A percentile compares a stretch with the other conserved stretches of the same genome.
Evolutionary conservation across 1,140 invertebrate species (phyloP).

Genomic region (Leptinotarsa defecta): DNA sequence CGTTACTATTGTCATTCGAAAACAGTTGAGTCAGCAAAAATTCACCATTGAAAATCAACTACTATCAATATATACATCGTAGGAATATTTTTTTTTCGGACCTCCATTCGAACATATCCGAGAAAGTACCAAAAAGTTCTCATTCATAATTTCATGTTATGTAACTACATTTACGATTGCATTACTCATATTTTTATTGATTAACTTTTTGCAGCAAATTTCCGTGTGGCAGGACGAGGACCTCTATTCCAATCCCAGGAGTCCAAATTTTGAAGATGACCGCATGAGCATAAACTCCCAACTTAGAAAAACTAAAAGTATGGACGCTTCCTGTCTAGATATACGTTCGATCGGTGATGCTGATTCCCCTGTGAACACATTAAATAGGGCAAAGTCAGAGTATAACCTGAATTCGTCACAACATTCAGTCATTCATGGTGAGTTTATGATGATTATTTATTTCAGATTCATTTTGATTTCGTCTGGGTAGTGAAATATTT

Average conservation of each 20-base stretch:
- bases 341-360: conserved; percentile 72
- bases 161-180: too few species aligned
- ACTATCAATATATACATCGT: too few species aligned
- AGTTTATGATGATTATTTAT: neutral
- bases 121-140: too few species aligned
- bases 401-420: conserved; percentile 77
- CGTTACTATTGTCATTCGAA: too few species aligned
- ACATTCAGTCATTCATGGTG: conserved; percentile 62
- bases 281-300: conserved; percentile 70
- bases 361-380: conserved; percentile 61
- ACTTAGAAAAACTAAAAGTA: conserved; percentile 82
- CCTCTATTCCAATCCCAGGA: conserved; percentile 68
- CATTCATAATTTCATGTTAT: too few species aligned
- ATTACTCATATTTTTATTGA: too few species aligned
- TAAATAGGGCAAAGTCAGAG: conserved; percentile 84
- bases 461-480: too few species aligned
- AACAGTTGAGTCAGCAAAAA: too few species aligned
- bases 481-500: too few species aligned
- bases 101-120: too few species aligned
- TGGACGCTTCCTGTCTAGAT: conserved; percentile 85
- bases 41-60: too few species aligned
- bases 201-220: conserved; percentile 65
- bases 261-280: conserved; percentile 64
- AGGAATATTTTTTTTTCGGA: too few species aligned
- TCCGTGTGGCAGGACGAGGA: conserved; percentile 79